phyloP scores from a whole-genome alignment of 1,140 invertebrate species.

The Drosophila kepulauana region DNA sequence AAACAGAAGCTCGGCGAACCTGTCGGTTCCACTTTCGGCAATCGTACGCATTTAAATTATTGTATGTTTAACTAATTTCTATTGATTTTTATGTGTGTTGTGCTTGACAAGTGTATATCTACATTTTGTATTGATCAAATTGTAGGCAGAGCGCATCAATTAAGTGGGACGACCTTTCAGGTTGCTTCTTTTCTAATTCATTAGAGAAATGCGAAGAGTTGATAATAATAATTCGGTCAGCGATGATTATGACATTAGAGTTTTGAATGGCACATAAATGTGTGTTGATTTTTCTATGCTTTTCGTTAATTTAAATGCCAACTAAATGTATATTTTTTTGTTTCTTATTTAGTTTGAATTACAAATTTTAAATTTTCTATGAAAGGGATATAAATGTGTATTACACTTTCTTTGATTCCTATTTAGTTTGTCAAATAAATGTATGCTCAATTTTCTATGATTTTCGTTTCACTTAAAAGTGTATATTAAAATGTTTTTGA shows the following conservation, averaged over 20 bases:
- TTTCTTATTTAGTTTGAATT: too few species aligned
- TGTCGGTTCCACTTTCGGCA: slow-evolving; percentile 77
- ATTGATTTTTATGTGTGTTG: slow-evolving; percentile 64
- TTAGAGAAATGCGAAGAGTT: not conserved
- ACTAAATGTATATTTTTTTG: too few species aligned
- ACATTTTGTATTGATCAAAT: slow-evolving; percentile 8
- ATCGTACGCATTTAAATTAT: slow-evolving; percentile 73
- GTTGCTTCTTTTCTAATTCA: not conserved
- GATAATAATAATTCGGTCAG: not conserved
- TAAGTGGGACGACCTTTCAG: slow-evolving; percentile 2
- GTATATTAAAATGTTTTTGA: too few species aligned
- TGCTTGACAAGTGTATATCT: slow-evolving; percentile 58
- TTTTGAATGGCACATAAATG: too few species aligned
- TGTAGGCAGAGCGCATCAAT: not conserved
- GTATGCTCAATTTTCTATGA: too few species aligned
- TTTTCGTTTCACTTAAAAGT: too few species aligned
- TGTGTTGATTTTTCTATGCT: too few species aligned
- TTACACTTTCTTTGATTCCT: too few species aligned
- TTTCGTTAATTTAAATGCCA: too few species aligned
- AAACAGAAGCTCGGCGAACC: slow-evolving; percentile 74
- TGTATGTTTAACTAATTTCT: slow-evolving; percentile 74
- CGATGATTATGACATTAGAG: not conserved
- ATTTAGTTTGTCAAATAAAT: too few species aligned
- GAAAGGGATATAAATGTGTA: too few species aligned
- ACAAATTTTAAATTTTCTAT: too few species aligned